Base-by-base conservation (phyloP, 2,797 vertebrate species). In the Diceros bicornis region DNA sequence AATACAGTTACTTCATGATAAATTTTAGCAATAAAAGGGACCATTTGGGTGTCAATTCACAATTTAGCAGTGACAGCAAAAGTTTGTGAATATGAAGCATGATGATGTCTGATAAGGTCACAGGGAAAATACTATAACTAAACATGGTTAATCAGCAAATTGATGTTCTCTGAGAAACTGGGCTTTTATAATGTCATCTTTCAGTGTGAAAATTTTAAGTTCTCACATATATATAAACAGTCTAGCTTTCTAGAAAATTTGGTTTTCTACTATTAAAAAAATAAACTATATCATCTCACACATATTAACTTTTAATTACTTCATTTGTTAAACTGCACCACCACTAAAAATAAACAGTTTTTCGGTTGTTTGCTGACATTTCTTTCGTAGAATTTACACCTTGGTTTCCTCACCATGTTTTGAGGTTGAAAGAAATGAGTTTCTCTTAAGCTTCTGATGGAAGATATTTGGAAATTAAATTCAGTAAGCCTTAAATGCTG, bases 51-150 rank as follows among this genome's bases (percentile, higher is more conserved):
- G 82, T 95, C 96, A 97, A 95, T 97, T 98, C 95, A 94, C 87
- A 85, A 83, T 96, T 98, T 98, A 94, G 78, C 50, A 0, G 2
- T 93, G 96, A 97, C 97, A 98, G 84, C 95, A 98, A 91, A 98
- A 57, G 62, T 94, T 97, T 96, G 94, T 77, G 91, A 87, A 81
- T 97, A 10, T 47, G 7, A 97, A 78, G 9, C 82, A 78, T 71
- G 74, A 96, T 92, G 93, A 69, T 92, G 34, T 61, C 78, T 97
- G 77, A 97, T 75, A 91, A 82, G 68, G 62, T 96, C 87, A 92
- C 3, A 95, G n/a, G n/a, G 66, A 92, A 72, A 96, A 47, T 84
- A 93, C 37, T 2, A 55, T 93, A 96, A 82, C 55, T 91, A 89
- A 97, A 66, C 0, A 85, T 74, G 11, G 18, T 93, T 97, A 91